Conservation (phyloP, 2,888 invertebrate species). For the Machimus rusticus region DNA sequence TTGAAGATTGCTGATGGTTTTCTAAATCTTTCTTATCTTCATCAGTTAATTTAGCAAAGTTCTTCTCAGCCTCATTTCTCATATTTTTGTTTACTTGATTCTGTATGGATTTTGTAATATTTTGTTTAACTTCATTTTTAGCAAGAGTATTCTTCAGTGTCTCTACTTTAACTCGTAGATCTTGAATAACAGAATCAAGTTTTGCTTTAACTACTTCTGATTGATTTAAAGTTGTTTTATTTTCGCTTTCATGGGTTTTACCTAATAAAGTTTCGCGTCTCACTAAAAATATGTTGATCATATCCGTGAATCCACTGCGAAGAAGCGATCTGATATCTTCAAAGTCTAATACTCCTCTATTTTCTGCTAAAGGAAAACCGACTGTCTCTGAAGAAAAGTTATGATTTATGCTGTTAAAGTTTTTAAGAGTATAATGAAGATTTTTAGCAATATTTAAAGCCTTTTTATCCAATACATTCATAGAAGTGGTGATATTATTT, state of each 20-base stretch:
- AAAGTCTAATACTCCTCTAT: not conserved
- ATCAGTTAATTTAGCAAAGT: not conserved
- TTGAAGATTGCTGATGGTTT: not conserved
- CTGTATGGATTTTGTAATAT: not conserved
- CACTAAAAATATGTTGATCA: not conserved
- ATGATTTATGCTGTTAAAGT: not conserved
- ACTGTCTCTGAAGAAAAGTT: not conserved
- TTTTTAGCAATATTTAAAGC: not conserved
- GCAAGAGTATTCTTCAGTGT: not conserved
- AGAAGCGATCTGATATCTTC: not conserved
- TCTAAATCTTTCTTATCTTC: not conserved
- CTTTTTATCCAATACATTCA: not conserved
- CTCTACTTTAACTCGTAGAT: not conserved
- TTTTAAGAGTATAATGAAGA: not conserved
- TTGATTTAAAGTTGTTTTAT: not conserved
- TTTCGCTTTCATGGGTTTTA: not conserved
- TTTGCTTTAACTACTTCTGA: not conserved
- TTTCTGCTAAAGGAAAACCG: not conserved
- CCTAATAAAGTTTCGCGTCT: not conserved
- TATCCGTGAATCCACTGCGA: not conserved
- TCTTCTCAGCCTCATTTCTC: not conserved
- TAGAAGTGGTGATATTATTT: not conserved
- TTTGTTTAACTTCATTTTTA: not conserved
- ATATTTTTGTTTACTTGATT: not conserved
- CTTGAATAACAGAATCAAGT: not conserved